Evolutionary conservation across 2,113 vertebrate genomes (phyloP), one percentile per base, ranked within the genome.

Genomic region (Pachyramphus minor): DNA sequence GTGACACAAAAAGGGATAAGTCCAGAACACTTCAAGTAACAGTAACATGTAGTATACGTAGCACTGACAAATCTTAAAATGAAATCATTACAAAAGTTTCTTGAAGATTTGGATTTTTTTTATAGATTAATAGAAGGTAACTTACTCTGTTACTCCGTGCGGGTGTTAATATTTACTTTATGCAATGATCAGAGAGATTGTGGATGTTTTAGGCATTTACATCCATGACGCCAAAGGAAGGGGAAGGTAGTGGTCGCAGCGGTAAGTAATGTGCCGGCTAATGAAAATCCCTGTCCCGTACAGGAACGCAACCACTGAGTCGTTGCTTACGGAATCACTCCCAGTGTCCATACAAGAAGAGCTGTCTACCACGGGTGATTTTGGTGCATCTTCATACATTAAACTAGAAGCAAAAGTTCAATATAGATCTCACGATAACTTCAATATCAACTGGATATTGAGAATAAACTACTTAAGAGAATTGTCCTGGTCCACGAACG

Each of bases 11-110:
- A 37, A 13, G 11, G 20, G 22, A 35, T 7, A 80, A 66, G 16
- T 25, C 59, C 28, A 24, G 17, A 63, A 23, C 4, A 5, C 50
- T 59, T 71, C 30, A 33, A 16, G 16, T 33, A 64, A 35, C 14
- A 30, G 30, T 10, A 45, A 8, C 2, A 22, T 0, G 3, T 33
- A 47, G n/a, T 1, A 0, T 14, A 56, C 80, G 37, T 5, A 17
- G 13, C 50, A 74, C 17, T 23, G 41, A 62, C 41, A 76, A 76
- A 60, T 27, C 58, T 41, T 27, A 22, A 8, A 35, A 11, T 44
- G 4, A 80, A 73, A 74, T 31, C 2, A 9, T 14, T 11, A 31
- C 8, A 9, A 20, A 52, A 62, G 20, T 58, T 87, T 64, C 19
- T 60, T 5, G 15, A 50, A n/a, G 17, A 19, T 71, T 76, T 56